Percentiles rank a stretch among this genome's conserved stretches.
These are phyloP conservation scores for Drosophila baimaii DNA, from an alignment of 1,140 invertebrate genomes.

Conservation along the genomic window DNA sequence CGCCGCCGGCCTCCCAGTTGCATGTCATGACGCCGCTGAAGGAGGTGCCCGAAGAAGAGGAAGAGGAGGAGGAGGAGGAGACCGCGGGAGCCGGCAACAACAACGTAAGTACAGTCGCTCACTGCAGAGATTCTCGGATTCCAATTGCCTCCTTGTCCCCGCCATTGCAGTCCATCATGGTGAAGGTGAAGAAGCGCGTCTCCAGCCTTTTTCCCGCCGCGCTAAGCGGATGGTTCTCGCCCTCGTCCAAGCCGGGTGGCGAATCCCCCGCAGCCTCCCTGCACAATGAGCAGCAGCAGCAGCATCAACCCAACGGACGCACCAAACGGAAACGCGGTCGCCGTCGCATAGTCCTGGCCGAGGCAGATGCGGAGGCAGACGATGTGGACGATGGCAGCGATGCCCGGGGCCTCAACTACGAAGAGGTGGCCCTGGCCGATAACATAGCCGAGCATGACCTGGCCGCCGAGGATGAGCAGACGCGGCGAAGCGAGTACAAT, in stretches of 20 bases:
- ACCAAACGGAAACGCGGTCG: constrained; percentile 54
- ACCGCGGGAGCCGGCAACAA: constrained; percentile 40
- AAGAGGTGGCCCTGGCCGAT: constrained; percentile 69
- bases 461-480: constrained; percentile 69
- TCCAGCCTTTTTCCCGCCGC: constrained; percentile 71
- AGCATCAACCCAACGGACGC: constrained; percentile 37
- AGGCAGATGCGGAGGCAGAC: constrained; percentile 54
- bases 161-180: constrained; percentile 72
- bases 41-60: constrained; percentile 23
- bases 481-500: constrained; percentile 65
- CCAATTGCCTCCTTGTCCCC: not conserved
- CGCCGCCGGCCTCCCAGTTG: constrained; percentile 1
- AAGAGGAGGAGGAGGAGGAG: constrained; percentile 29
- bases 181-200: constrained; percentile 70
- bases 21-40: constrained; percentile 34
- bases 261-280: not conserved
- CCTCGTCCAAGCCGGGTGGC: constrained; percentile 30
- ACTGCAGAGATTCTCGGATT: not conserved
- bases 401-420: constrained; percentile 58
- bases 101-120: constrained; percentile 56
- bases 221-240: constrained; percentile 76
- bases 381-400: constrained; percentile 64
- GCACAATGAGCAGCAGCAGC: constrained; percentile 4
- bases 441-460: constrained; percentile 75
- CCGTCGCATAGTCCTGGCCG: constrained; percentile 67